phyloP scores from a whole-genome alignment of 2,888 invertebrate species.

The Monoplex corrugatus region DNA sequence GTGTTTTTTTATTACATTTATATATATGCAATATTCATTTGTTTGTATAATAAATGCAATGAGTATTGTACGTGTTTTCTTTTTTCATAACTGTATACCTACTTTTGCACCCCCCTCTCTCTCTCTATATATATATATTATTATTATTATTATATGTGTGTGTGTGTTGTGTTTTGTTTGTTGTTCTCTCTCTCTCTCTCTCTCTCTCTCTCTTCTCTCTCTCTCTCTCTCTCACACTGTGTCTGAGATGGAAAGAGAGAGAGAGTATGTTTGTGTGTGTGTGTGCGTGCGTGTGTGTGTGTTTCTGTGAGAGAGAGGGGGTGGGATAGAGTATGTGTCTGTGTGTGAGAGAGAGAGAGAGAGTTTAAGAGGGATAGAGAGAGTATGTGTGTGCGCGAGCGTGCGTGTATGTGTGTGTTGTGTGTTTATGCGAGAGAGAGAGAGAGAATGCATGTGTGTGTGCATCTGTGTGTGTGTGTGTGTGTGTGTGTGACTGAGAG shows the following conservation, averaged over 20 bases:
- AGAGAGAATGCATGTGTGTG: too few relatives aligned
- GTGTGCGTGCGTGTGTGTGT: background rate
- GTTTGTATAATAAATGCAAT: too few relatives aligned
- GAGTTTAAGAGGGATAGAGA: background rate
- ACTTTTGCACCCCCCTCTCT: too few relatives aligned
- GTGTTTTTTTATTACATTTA: too few relatives aligned
- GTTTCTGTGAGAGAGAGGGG: background rate
- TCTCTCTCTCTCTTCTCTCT: background rate
- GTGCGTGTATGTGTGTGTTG: slow-evolving; percentile 8
- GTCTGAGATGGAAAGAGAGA: background rate
- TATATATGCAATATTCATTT: too few relatives aligned
- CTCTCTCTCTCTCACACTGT: too few relatives aligned
- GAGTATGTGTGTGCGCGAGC: slow-evolving; percentile 15
- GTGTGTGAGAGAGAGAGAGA: background rate
- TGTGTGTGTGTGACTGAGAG: too few relatives aligned
- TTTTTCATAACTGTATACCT: too few relatives aligned
- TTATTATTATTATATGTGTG: background rate
- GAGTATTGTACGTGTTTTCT: too few relatives aligned
- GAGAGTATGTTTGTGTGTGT: background rate
- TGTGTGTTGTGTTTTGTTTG: background rate
- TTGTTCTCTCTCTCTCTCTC: background rate
- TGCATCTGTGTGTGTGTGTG: too few relatives aligned
- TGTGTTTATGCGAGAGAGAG: too few relatives aligned
- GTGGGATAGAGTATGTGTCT: background rate
- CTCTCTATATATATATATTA: background rate